Evolutionary conservation across 2,888 invertebrate genomes (phyloP), one percentile per base, ranked within the genome.

Genomic region (Arenicola marina): DNA sequence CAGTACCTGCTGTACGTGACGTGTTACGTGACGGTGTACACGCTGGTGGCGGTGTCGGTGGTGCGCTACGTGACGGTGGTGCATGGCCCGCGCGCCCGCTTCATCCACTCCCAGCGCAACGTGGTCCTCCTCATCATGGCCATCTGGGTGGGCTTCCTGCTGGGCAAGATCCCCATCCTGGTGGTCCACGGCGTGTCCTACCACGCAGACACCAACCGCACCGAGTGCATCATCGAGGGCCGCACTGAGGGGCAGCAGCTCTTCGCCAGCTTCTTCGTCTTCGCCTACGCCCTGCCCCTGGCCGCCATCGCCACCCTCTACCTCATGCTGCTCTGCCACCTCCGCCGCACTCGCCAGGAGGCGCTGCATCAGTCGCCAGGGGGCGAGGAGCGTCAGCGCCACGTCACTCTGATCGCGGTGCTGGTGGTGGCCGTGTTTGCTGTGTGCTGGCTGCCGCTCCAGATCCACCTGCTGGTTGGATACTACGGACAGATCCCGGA

Each of bases 231-330:
- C 24, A 65, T 67, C 26, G 56, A 48, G 24, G 61, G 67, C 1
- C 15, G 46, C 26, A 2, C 32, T 2, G 51, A 38, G 2, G 69
- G 61, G 2, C 59, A 56, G 24, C 45, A 28, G 4, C 76, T 79
- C 51, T 76, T 73, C 55, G 69, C 68, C 4, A 69, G 66, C 21
- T 80, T 95, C 86, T 92, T 95, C 82, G 85, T 91, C 68, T 91
- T 92, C 63, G 93, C 93, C 56, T 96, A 94, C 84, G 89, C 92
- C 72, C 87, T 94, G 68, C 95, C 95, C 1, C 84, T 96, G 84
- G 88, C 90, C 56, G 86, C 94, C 75, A 94, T 94, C 78, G 90
- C 91, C 79, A 88, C 91, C 66, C 87, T 96, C 70, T 96, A 96
- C 83, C 89, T 93, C 84, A 88, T 91, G 74, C 93, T 96, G 92